phyloP scores from a whole-genome alignment of 2,888 invertebrate genomes.

The Coenonympha arcania region DNA sequence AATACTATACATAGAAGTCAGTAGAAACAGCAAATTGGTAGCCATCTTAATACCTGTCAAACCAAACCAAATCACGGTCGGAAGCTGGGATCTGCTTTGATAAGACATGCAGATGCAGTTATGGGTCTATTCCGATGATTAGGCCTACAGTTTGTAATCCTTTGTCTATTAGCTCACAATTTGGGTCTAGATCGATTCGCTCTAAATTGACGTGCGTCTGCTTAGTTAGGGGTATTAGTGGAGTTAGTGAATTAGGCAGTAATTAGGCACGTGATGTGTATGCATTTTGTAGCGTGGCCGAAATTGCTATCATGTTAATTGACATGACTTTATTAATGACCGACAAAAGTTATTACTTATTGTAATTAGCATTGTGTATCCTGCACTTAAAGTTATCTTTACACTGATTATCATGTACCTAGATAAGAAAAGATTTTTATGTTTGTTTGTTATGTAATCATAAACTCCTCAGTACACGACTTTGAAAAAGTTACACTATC shows the following conservation, averaged over 20 bases:
- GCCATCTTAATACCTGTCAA: conserved; percentile 6
- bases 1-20: too few relatives aligned
- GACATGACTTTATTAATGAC: too few relatives aligned
- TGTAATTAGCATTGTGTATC: too few relatives aligned
- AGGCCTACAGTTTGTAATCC: conserved; percentile 23
- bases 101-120: conserved; percentile 27
- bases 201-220: conserved; percentile 13
- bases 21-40: background rate
- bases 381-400: too few relatives aligned
- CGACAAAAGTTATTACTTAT: too few relatives aligned
- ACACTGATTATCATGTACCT: too few relatives aligned
- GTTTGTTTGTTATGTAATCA: too few relatives aligned
- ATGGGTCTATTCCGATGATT: conserved; percentile 18
- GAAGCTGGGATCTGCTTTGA: conserved; percentile 25
- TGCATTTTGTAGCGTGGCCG: background rate
- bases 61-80: conserved; percentile 24
- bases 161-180: conserved; percentile 26
- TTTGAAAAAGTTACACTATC: too few relatives aligned
- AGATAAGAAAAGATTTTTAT: too few relatives aligned
- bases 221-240: conserved; percentile 13
- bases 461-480: too few relatives aligned
- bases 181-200: conserved; percentile 16
- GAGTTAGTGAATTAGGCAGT: conserved; percentile 4
- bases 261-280: conserved; percentile 4
- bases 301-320: too few relatives aligned